Percentiles rank a stretch among this genome's conserved stretches.
phyloP scores from a whole-genome alignment of 2,797 vertebrate genomes.

The Sebastes aleutianus region DNA sequence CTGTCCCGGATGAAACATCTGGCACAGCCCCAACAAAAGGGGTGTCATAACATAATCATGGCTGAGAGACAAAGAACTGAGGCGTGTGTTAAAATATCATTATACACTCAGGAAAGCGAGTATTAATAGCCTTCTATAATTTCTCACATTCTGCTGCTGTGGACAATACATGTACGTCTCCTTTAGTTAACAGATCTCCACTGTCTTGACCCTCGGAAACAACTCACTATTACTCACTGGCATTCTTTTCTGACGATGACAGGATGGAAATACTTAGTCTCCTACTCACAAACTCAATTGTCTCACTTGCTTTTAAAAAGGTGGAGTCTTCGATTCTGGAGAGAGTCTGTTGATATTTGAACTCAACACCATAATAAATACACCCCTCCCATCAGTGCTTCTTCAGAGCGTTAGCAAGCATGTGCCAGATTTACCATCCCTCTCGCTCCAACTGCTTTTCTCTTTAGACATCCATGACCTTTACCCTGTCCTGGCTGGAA shows the following conservation, averaged over 20 bases:
- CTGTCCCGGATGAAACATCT: conserved; percentile 44
- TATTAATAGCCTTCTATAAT: background rate
- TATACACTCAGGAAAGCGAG: conserved; percentile 27
- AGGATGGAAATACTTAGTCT: conserved; percentile 29
- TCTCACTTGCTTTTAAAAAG: background rate
- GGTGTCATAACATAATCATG: conserved; percentile 37
- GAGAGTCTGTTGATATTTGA: background rate
- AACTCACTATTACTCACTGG: conserved; percentile 2
- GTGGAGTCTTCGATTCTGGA: background rate
- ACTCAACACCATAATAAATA: background rate
- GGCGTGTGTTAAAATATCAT: conserved; percentile 23
- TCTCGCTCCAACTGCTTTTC: background rate
- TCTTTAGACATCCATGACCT: background rate
- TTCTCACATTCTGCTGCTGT: background rate
- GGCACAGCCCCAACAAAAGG: conserved; percentile 11
- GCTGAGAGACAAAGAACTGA: conserved; percentile 32
- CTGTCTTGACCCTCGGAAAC: conserved; percentile 26
- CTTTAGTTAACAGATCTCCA: conserved; percentile 10
- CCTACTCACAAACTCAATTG: background rate
- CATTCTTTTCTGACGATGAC: conserved; percentile 36
- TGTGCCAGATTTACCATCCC: background rate
- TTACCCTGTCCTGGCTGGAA: background rate
- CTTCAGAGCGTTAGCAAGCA: background rate
- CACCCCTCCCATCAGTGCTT: background rate
- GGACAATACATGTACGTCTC: conserved; percentile 14